Percentiles rank a stretch among this genome's conserved stretches.
Conservation (phyloP, 2,797 vertebrate genomes). For the Chiroxiphia lanceolata region DNA sequence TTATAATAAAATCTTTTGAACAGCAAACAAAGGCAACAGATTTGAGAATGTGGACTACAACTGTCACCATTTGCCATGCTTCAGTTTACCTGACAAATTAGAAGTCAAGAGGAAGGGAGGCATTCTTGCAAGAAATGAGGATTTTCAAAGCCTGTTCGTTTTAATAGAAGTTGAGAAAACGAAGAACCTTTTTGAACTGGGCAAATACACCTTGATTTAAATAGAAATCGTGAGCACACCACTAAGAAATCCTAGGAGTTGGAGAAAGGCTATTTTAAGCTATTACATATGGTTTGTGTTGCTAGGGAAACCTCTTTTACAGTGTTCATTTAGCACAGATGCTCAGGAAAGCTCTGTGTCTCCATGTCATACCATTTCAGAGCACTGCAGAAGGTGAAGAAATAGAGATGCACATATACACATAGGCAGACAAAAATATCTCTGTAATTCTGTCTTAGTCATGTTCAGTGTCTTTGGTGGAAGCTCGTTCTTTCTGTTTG, state of each 20-base stretch:
- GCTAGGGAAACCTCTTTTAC: slow-evolving; percentile 68
- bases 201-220: slow-evolving; percentile 28
- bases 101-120: not conserved
- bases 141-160: slow-evolving; percentile 3
- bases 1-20: not conserved
- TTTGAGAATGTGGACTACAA: not conserved
- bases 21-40: not conserved
- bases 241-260: slow-evolving; percentile 52
- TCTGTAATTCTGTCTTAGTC: not conserved
- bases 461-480: not conserved
- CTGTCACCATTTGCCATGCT: not conserved
- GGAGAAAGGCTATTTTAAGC: slow-evolving; percentile 68
- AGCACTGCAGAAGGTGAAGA: not conserved
- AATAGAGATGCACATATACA: not conserved
- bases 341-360: slow-evolving; percentile 46
- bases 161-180: not conserved
- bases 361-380: slow-evolving; percentile 46
- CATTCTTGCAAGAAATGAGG: not conserved
- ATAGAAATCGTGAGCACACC: slow-evolving; percentile 38
- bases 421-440: not conserved
- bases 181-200: slow-evolving; percentile 27
- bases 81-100: not conserved
- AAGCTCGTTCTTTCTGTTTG: not conserved
- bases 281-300: slow-evolving; percentile 65
- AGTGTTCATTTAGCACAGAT: slow-evolving; percentile 60